Base-by-base conservation (phyloP, 2,113 vertebrate genomes). In the Lontra canadensis region DNA sequence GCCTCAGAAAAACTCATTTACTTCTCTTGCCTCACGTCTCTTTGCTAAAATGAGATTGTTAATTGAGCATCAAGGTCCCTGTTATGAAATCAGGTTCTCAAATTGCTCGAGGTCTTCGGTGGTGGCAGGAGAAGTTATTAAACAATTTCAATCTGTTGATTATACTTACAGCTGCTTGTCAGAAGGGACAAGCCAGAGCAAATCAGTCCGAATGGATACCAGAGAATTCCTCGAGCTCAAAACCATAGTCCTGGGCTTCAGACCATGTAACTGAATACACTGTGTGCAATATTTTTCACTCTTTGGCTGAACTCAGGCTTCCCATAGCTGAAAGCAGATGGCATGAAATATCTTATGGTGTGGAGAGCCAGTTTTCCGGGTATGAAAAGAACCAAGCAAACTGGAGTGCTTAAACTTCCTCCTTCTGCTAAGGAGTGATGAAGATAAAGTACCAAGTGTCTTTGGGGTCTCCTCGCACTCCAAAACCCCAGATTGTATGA, bases 281-380 rank as follows among this genome's bases (percentile, higher is more conserved):
- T 52, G 34, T 34, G 59, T 94, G 39, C 96, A 95, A 94, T 95
- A 87, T 97, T 96, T 97, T 85, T 93, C 83, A 80, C 42, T 96
- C 63, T 96, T 95, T 95, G 93, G 63, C 95, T 97, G 94, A 97
- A 97, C 90, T 95, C 88, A 71, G 82, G 91, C 88, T 97, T 96
- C 88, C 88, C 93, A 61, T 85, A 96, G 90, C 90, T 88, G 81
- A 93, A 94, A 96, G 67, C 96, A 97, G 88, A 94, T 96, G 94
- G 93, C 88, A 95, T 71, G 47, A 47, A 96, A 88, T 71, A 92
- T 78, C 52, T 94, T 92, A 85, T 8, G 42, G 59, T 49, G n/a
- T 88, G n/a, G 81, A 97, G 88, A 94, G 88, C 47, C 81, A 87
- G 78, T 88, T 93, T 96, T 96, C 81, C 26, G 36, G 88, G 59